Percentiles rank a stretch among this genome's conserved stretches.
These are phyloP conservation scores for Neomicropteryx cornuta DNA, from an alignment of 1,140 invertebrate species.

Conservation along the genomic window DNA sequence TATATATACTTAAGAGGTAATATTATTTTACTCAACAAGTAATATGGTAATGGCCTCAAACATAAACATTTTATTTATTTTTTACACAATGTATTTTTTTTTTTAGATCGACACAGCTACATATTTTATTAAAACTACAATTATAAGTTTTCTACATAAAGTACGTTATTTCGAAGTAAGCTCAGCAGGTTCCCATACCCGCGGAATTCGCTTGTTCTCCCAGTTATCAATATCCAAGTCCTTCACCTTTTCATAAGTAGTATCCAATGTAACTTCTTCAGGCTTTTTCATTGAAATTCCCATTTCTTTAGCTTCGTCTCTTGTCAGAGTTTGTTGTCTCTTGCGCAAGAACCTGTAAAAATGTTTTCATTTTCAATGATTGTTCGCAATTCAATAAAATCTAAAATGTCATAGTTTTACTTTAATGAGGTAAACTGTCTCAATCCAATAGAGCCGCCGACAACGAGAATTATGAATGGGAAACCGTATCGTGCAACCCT, in stretches of 20 bases:
- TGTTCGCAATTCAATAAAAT: slow-evolving; percentile 7
- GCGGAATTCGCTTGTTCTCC: slow-evolving; percentile 65
- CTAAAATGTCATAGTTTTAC: slow-evolving; percentile 27
- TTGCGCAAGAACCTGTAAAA: slow-evolving; percentile 3
- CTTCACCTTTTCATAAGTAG: slow-evolving; percentile 60
- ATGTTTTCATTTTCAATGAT: slow-evolving; percentile 1
- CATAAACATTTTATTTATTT: too few species aligned
- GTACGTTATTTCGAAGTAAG: slow-evolving; percentile 1
- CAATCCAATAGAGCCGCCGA: slow-evolving; percentile 60
- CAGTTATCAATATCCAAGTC: slow-evolving; percentile 64
- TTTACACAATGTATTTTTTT: not conserved
- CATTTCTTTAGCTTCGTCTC: slow-evolving; percentile 47
- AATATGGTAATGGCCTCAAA: too few species aligned
- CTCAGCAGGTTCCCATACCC: slow-evolving; percentile 61
- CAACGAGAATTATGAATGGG: slow-evolving; percentile 54
- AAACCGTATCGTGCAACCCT: too few species aligned
- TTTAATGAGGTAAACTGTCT: slow-evolving; percentile 55
- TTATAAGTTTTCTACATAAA: not conserved
- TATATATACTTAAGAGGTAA: too few species aligned
- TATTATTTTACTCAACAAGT: too few species aligned
- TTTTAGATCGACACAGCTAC: not conserved
- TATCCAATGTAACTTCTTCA: slow-evolving; percentile 56
- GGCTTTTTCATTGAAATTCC: slow-evolving; percentile 54
- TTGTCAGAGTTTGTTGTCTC: not conserved
- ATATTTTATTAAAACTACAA: not conserved